These are phyloP conservation scores for Rhingia campestris DNA, from an alignment of 2,888 invertebrate genomes.

Conservation along the genomic window DNA sequence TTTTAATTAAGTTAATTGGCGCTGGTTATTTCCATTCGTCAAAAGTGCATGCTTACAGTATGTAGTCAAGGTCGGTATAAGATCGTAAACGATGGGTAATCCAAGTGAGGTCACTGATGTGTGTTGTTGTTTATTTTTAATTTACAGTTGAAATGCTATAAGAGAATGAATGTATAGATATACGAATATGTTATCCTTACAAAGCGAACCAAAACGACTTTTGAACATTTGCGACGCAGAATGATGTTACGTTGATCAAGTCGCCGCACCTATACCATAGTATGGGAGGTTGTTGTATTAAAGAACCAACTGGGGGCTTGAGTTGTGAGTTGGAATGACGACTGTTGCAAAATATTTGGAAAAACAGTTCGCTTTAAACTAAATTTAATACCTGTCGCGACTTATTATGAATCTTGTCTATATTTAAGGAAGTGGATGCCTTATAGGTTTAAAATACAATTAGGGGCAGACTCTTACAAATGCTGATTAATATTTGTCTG, in stretches of 20 bases:
- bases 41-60: conserved; percentile 1
- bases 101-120: conserved; percentile 56
- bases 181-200: conserved; percentile 25
- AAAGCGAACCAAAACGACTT: conserved; percentile 25
- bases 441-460: neutral
- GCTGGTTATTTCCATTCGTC: conserved; percentile 7
- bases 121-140: conserved; percentile 10
- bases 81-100: conserved; percentile 50
- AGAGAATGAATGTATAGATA: neutral
- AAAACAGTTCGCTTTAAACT: neutral
- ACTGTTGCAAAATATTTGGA: conserved; percentile 40
- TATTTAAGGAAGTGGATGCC: neutral
- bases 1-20: conserved; percentile 47
- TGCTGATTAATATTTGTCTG: conserved; percentile 9
- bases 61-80: conserved; percentile 32
- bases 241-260: conserved; percentile 52
- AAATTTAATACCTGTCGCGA: conserved; percentile 3
- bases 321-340: conserved; percentile 34
- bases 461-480: neutral
- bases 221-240: conserved; percentile 30
- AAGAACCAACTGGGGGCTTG: conserved; percentile 1
- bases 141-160: neutral
- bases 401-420: neutral
- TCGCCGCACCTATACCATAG: conserved; percentile 54
- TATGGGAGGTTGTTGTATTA: conserved; percentile 11